Evolutionary conservation across 2,797 vertebrate genomes (phyloP).

Genomic region (Adelosebastes latens): DNA sequence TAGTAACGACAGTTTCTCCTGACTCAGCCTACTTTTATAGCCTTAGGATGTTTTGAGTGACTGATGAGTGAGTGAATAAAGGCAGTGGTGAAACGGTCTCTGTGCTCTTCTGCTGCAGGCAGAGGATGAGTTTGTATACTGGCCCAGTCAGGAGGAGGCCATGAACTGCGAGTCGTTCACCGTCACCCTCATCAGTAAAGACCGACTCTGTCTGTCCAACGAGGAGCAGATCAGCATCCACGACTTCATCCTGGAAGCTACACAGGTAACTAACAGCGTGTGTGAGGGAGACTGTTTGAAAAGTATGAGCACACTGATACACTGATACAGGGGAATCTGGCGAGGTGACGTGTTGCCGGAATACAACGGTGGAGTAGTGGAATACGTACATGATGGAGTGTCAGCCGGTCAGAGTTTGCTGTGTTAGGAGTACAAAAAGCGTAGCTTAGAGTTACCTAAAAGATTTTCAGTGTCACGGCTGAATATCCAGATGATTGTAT

Average conservation of each 20-base stretch:
- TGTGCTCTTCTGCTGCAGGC: slow-evolving; percentile 78
- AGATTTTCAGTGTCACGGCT: too few species aligned
- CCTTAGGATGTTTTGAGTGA: too few species aligned
- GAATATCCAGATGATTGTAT: too few species aligned
- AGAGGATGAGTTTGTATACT: slow-evolving; percentile 96
- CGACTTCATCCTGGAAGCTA: slow-evolving; percentile 96
- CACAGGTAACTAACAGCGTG: slow-evolving; percentile 81
- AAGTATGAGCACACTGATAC: neutral
- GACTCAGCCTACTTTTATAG: too few species aligned
- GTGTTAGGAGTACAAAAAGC: too few species aligned
- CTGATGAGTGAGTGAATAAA: neutral
- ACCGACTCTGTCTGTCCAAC: slow-evolving; percentile 92
- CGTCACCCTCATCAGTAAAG: slow-evolving; percentile 95
- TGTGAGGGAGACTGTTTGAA: neutral
- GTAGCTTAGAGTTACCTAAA: too few species aligned
- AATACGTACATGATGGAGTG: too few species aligned
- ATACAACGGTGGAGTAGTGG: too few species aligned
- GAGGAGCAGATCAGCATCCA: slow-evolving; percentile 96
- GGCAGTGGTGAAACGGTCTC: neutral
- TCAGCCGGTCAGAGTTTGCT: too few species aligned
- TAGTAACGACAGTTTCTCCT: too few species aligned
- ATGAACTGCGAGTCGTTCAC: slow-evolving; percentile 97
- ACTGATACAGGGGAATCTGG: neutral
- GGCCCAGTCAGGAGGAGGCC: slow-evolving; percentile 94
- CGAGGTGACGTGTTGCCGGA: too few species aligned